Evolutionary conservation across 2,797 vertebrate species (phyloP).

Genomic region (Eulemur coronatus): DNA sequence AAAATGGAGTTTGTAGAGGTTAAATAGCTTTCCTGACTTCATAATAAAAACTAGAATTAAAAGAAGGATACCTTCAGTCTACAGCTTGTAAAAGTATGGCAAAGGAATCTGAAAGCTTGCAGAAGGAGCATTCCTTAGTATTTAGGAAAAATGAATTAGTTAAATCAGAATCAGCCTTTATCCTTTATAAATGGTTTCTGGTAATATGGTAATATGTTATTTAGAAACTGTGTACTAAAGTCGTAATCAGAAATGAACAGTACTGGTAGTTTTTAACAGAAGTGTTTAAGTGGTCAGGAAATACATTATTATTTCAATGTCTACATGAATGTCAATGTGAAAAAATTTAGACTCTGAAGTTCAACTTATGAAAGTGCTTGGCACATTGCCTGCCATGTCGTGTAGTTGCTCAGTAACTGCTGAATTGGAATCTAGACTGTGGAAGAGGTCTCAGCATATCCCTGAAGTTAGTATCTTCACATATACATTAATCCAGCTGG

Average conservation of each 20-base stretch:
- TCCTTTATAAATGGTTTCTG: not conserved
- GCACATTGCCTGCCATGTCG: not conserved
- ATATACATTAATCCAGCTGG: slow-evolving; percentile 62
- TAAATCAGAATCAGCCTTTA: not conserved
- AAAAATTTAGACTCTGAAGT: not conserved
- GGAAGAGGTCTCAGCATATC: not conserved
- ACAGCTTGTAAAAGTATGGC: not conserved
- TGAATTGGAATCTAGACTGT: not conserved
- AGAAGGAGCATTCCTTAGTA: not conserved
- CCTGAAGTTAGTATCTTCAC: slow-evolving; percentile 53
- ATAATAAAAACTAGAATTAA: not conserved
- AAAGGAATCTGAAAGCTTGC: not conserved
- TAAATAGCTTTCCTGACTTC: not conserved
- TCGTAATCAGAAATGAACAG: not conserved
- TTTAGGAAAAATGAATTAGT: not conserved
- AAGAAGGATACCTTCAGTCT: not conserved
- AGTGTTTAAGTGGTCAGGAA: not conserved
- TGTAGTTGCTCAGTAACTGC: not conserved
- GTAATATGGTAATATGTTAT: not conserved
- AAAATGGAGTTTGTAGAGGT: not conserved
- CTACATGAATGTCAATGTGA: not conserved
- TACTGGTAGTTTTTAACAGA: not conserved
- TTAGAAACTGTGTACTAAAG: not conserved
- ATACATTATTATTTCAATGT: not conserved
- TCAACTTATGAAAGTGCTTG: not conserved